Evolutionary conservation across 2,113 vertebrate species (phyloP), one percentile per base, ranked within the genome.

Genomic region (Tympanuchus pallidicinctus): DNA sequence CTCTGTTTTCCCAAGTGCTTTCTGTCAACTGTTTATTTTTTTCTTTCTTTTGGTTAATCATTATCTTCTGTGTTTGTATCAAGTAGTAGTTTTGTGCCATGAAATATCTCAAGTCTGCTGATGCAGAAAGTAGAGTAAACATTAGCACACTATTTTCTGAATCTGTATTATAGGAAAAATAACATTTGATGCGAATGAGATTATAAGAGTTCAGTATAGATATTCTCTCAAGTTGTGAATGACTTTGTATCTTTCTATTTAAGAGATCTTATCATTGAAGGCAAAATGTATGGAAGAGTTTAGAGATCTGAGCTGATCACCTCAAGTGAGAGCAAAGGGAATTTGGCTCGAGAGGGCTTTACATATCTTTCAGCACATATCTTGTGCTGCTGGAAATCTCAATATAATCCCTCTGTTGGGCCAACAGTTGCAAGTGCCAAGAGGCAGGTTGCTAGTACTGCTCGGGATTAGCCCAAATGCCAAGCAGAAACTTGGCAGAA

Each of bases 41-140:
- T 84, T 56, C 30, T 57, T 57, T 32, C 50, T 63, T 24, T 32
- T 65, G 42, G 73, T 91, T 92, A 89, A 88, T 92, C 45, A 72
- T 88, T 89, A 13, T 48, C 71, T 70, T n/a, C 75, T 20, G 1
- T 48, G 21, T 69, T 79, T 61, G 27, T 28, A 28, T 77, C 54
- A 74, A 67, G 42, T 0, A 19, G n/a, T 40, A n/a, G 27, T 74
- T 82, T 90, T 50, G 17, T 61, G 54, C 45, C 25, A 0, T 43
- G 47, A 54, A 80, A 65, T 86, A 24, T 10, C 59, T 87, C 63
- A 12, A 34, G 52, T 15, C 3, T 80, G 59, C 42, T 63, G 74
- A 8, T 63, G 75, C 60, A 74, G 75, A 60, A 92, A 60, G 82
- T 3, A 16, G 9, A 61, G 48, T 3, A 3, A 70, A 18, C 7